Evolutionary conservation across 2,888 invertebrate species (phyloP).

Genomic region (Myopa tessellatipennis): DNA sequence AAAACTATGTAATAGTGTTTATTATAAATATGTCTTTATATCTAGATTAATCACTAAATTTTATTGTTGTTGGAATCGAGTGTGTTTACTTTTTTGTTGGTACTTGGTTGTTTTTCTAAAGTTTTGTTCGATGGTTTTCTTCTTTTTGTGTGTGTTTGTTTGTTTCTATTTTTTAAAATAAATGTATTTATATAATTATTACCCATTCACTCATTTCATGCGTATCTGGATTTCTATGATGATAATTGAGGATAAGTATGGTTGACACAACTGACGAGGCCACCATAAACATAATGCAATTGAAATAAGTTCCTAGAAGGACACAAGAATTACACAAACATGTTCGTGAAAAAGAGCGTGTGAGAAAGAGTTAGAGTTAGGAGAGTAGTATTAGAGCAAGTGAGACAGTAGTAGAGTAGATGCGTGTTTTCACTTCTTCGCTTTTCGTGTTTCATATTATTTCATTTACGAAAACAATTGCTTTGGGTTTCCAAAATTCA

Average conservation of each 20-base stretch:
- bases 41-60: no score
- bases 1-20: no score
- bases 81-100: no score
- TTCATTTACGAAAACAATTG: background rate
- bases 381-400: constrained; percentile 14
- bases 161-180: constrained; percentile 12
- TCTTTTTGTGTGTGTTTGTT: constrained; percentile 22
- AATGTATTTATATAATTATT: constrained; percentile 67
- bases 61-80: no score
- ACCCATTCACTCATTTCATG: constrained; percentile 98
- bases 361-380: constrained; percentile 13
- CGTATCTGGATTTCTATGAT: constrained; percentile 95
- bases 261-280: constrained; percentile 98
- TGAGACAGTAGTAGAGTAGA: constrained; percentile 18
- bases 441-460: background rate
- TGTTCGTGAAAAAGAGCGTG: constrained; percentile 54
- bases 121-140: constrained; percentile 19
- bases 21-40: no score
- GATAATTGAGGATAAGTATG: constrained; percentile 97
- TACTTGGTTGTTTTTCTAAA: constrained; percentile 6
- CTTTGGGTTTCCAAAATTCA: constrained; percentile 18
- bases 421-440: background rate
- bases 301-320: constrained; percentile 91
- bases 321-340: constrained; percentile 71
- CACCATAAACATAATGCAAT: constrained; percentile 99